Evolutionary conservation across 2,113 vertebrate species (phyloP), one percentile per base, ranked within the genome.

Genomic region (Lates calcarifer): DNA sequence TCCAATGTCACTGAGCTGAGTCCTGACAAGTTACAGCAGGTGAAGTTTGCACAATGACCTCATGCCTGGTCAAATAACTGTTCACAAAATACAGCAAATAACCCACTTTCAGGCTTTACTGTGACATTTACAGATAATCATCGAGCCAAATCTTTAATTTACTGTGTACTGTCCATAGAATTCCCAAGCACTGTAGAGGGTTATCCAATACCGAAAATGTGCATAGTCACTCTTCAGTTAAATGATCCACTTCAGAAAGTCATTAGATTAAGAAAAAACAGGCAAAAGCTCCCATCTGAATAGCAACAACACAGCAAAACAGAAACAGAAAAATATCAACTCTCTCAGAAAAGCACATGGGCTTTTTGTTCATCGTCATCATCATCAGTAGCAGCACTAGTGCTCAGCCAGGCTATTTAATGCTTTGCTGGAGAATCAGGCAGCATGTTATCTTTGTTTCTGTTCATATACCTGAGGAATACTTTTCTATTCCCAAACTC

Each of bases 391-490:
- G 55, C 86, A 70, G 53, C 76, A 81, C 63, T 51, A 47, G 55
- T 39, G 74, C 84, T 87, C 69, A 62, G 61, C 24, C 63, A 67
- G 66, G 65, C 65, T 83, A 81, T 93, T 89, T 87, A 83, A 90
- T 84, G 82, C 84, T 86, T 63, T 66, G 71, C 73, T 86, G 77
- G 56, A 82, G 71, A 87, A 62, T 66, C 71, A 79, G 86, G 65
- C 29, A 66, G 66, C 73, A 70, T 86, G 92, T 91, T 83, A 83
- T 84, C 84, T 84, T 84, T 83, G 67, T 87, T 90, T 93, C 79
- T 91, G 58, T 71, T 79, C 74, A 79, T 80, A 89, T 80, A 91
- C 87, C 88, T 86, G 77, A 85, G 86, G 77, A 91, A 86, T 78
- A 79, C 65, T 79, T 83, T 82, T 74, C 43, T 79, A 68, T 81